Percentiles rank a stretch among this genome's conserved stretches.
phyloP scores from a whole-genome alignment of 2,888 invertebrate species.

The Xestia ashworthii region DNA sequence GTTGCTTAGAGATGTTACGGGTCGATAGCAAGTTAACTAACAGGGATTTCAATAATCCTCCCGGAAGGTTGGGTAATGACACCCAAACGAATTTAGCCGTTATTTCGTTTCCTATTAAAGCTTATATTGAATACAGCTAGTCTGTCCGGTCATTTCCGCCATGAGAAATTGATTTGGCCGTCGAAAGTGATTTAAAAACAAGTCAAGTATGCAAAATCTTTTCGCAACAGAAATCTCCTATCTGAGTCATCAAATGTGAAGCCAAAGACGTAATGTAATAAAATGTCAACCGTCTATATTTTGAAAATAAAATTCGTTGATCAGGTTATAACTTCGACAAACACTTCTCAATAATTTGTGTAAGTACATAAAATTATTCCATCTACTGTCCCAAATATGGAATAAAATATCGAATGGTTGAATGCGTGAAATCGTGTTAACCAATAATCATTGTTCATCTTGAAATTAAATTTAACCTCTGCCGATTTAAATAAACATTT shows the following conservation, averaged over 20 bases:
- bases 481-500: conserved; percentile 72
- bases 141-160: conserved; percentile 46
- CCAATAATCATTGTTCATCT: conserved; percentile 67
- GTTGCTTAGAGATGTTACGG: conserved; percentile 55
- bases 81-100: conserved; percentile 27
- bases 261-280: conserved; percentile 41
- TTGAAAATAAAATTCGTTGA: conserved; percentile 44
- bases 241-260: conserved; percentile 56
- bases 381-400: conserved; percentile 53
- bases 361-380: conserved; percentile 51
- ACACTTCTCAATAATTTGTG: conserved; percentile 40
- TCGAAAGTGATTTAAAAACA: conserved; percentile 57
- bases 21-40: conserved; percentile 57
- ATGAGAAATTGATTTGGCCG: conserved; percentile 56
- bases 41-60: conserved; percentile 66
- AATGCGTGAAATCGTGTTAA: conserved; percentile 59
- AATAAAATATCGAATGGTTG: conserved; percentile 56
- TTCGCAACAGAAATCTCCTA: conserved; percentile 46
- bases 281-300: conserved; percentile 33
- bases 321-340: conserved; percentile 43
- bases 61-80: conserved; percentile 57
- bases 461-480: conserved; percentile 64
- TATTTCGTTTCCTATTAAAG: conserved; percentile 22
- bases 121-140: conserved; percentile 25
- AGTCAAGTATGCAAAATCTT: conserved; percentile 51